Evolutionary conservation across 2,888 invertebrate genomes (phyloP).

Genomic region (Uloborus plumipes): DNA sequence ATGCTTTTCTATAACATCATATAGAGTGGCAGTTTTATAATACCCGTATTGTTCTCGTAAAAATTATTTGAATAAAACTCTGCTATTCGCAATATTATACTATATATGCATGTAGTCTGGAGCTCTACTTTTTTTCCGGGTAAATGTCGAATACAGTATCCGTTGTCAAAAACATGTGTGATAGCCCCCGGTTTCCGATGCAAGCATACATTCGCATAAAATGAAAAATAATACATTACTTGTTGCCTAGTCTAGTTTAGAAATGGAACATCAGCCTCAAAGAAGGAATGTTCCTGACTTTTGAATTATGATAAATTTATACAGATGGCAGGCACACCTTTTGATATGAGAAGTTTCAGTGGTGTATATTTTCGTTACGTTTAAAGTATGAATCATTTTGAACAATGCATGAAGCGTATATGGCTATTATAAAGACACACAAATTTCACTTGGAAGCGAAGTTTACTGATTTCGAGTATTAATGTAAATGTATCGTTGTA

Average conservation of each 20-base stretch:
- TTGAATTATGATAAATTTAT: constrained; percentile 6
- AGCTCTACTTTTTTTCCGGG: background rate
- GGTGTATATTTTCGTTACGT: too few species aligned
- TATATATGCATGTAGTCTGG: background rate
- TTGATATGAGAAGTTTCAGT: too few species aligned
- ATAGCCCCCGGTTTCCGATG: background rate
- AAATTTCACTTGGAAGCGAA: too few species aligned
- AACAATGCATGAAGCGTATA: too few species aligned
- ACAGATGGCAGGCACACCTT: background rate
- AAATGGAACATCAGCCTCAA: background rate
- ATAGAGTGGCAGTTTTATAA: constrained; percentile 2
- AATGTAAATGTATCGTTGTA: too few species aligned
- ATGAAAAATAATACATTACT: constrained; percentile 1
- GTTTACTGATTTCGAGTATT: too few species aligned
- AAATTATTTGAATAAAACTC: constrained; percentile 2
- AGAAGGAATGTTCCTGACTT: constrained; percentile 1
- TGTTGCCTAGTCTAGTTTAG: constrained; percentile 2
- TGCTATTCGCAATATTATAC: background rate
- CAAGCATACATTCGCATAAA: background rate
- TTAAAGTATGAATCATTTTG: too few species aligned
- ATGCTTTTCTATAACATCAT: background rate
- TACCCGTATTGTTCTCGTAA: background rate
- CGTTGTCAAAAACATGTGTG: constrained; percentile 1
- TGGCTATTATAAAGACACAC: too few species aligned
- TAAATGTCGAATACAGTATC: background rate